These are phyloP conservation scores for Rafetus swinhoei DNA, from an alignment of 2,113 vertebrate genomes.

Conservation along the genomic window DNA sequence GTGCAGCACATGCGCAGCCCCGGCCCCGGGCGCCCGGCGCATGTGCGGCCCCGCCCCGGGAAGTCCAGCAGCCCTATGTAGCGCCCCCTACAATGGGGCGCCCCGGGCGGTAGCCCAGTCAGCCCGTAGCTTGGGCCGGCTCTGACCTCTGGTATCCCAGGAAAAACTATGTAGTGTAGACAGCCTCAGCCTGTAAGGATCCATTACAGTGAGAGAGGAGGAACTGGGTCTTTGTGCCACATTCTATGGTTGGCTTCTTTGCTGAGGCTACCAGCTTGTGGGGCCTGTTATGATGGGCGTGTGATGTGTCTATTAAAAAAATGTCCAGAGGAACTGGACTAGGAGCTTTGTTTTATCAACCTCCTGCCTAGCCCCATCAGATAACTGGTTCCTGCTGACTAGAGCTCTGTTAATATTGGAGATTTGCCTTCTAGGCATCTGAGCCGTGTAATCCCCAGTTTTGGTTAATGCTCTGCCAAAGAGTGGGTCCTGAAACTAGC, in stretches of 20 bases:
- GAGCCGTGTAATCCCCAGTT: not conserved
- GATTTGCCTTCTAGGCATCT: not conserved
- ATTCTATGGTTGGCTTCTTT: slow-evolving; percentile 7
- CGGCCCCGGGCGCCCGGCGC: too few relatives aligned
- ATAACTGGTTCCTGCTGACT: slow-evolving; percentile 61
- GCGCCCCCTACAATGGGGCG: too few relatives aligned
- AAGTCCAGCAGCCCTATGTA: too few relatives aligned
- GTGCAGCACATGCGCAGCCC: too few relatives aligned
- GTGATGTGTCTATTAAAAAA: not conserved
- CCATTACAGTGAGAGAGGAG: not conserved
- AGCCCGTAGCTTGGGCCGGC: too few relatives aligned
- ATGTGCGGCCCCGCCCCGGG: too few relatives aligned
- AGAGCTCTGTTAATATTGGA: not conserved
- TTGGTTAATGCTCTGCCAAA: slow-evolving; percentile 51
- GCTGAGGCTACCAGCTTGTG: slow-evolving; percentile 33
- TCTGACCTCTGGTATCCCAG: too few relatives aligned
- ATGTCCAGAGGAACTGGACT: not conserved
- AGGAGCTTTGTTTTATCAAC: slow-evolving; percentile 62
- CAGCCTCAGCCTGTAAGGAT: not conserved
- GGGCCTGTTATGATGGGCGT: not conserved
- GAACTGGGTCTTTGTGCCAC: not conserved
- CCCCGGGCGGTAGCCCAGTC: too few relatives aligned
- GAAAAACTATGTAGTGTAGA: too few relatives aligned
- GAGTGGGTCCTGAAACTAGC: slow-evolving; percentile 31
- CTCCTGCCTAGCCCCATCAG: slow-evolving; percentile 57